Base-by-base conservation (phyloP, 2,113 vertebrate species). In the Rhinolophus sinicus region DNA sequence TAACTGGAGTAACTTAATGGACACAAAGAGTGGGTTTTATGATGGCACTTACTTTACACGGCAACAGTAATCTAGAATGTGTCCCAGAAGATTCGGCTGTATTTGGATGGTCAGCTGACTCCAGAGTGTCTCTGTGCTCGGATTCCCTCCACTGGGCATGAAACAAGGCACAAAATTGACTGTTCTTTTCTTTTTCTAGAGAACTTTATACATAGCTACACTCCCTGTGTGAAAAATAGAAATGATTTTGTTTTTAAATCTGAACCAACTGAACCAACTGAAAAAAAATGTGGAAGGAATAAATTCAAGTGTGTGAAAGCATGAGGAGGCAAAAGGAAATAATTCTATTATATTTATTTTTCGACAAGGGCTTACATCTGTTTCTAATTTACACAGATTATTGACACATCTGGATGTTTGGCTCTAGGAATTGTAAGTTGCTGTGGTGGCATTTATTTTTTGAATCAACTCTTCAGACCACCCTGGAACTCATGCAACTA, bases 401-500 rank as follows among this genome's bases (percentile, higher is more conserved):
- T 99, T 99, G 98, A 99, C 98, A 99, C 99, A 99, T 99, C 99
- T 99, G 99, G 98, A 95, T 98, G 96, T 98, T 98, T 99, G 98
- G 98, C 98, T 98, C 98, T 97, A 97, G 98, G 98, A 98, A 97
- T 97, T 98, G 95, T 98, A 98, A 98, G 98, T 98, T 98, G 98
- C 98, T 99, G 98, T 98, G 98, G 98, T 98, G 98, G 98, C 98
- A 98, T 99, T 97, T 98, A 98, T 99, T 99, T 98, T 99, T 98
- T 98, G 98, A 98, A 98, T 98, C 98, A 98, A 97, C 98, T 98
- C 97, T 98, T 98, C 89, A 98, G 99, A 99, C 98, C 99, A 99
- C 99, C 98, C 99, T 96, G 98, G 98, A 98, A 98, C 98, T 98
- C 98, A 97, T 97, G 97, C 98, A 98, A 98, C 96, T 98, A 95